Base-by-base conservation (phyloP, 2,888 invertebrate species). In the Nymphalis polychloros region DNA sequence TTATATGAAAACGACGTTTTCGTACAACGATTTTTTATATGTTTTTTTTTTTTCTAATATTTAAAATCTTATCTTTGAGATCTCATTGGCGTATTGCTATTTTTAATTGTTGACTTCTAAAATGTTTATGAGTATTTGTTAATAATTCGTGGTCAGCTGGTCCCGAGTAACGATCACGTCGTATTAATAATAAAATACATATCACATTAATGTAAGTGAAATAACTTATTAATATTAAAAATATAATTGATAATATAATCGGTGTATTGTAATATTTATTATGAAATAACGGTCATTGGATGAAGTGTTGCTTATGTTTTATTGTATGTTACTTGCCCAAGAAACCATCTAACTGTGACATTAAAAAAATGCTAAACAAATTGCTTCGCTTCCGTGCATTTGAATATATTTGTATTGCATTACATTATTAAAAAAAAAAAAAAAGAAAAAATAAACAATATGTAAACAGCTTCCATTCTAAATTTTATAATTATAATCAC, bases 101-200 rank as follows among this genome's bases (percentile, higher is more conserved):
- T 27, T 48, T 60, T 48, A 27, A 48, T 47, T 48, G 60, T 60
- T 60, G 60, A 48, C 27, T 7, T 48, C 48, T 60, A 48, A 23
- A 60, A 60, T 48, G 60, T 60, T 60, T 60, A 60, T 48, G n/a
- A 57, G 17, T 57, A 57, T 55, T 55, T 57, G 57, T 57, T 57
- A 41, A 48, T 27, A 48, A 20, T 16, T 41, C 50, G 52, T 27
- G 52, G 7, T 63, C 17, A 8, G 35, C 50, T 41, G 17, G 17
- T 47, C n/a, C 35, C 50, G 41, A 41, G 20, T n/a, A 35, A 50
- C n/a, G 27, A 48, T 61, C 41, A n/a, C 16, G 23, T 53, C 47
- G 62, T 49, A 48, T 53, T 68, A 68, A 61, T 48, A 31, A 65
- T 68, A 68, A 50, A 62, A 68, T 57, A 70, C 70, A 70, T 70